These are phyloP conservation scores for Bellardia bayeri DNA, from an alignment of 2,888 invertebrate species.

Conservation along the genomic window DNA sequence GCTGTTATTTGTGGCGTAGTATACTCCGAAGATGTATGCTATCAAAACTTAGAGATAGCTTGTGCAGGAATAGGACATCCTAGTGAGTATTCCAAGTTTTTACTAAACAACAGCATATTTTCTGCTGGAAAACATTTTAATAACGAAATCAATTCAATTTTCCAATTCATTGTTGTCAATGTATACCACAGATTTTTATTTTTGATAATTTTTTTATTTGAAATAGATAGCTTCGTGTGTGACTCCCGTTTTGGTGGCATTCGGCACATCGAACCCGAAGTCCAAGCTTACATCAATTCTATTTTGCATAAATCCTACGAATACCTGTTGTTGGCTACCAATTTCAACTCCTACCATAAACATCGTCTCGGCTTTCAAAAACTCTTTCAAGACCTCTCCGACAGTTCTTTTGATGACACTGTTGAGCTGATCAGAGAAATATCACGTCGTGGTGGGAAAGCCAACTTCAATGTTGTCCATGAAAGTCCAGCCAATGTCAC, in stretches of 20 bases:
- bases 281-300: constrained; percentile 85
- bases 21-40: constrained; percentile 86
- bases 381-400: constrained; percentile 90
- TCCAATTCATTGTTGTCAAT: background rate
- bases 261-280: constrained; percentile 76
- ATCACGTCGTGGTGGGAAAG: constrained; percentile 88
- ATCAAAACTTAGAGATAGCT: constrained; percentile 86
- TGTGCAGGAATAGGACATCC: constrained; percentile 82
- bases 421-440: constrained; percentile 92
- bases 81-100: constrained; percentile 76
- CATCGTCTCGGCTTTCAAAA: constrained; percentile 91
- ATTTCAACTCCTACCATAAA: constrained; percentile 90
- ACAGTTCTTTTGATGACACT: constrained; percentile 89
- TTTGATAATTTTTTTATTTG: constrained; percentile 18
- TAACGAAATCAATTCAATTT: background rate
- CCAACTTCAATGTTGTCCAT: constrained; percentile 85
- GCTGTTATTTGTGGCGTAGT: constrained; percentile 83
- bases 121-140: too few species aligned
- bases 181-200: background rate
- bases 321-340: constrained; percentile 89
- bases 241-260: constrained; percentile 80
- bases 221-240: constrained; percentile 74
- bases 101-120: background rate
- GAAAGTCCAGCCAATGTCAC: constrained; percentile 75
- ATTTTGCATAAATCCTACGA: constrained; percentile 91